Evolutionary conservation across 2,888 invertebrate genomes (phyloP).

Genomic region (Xylota segnis): DNA sequence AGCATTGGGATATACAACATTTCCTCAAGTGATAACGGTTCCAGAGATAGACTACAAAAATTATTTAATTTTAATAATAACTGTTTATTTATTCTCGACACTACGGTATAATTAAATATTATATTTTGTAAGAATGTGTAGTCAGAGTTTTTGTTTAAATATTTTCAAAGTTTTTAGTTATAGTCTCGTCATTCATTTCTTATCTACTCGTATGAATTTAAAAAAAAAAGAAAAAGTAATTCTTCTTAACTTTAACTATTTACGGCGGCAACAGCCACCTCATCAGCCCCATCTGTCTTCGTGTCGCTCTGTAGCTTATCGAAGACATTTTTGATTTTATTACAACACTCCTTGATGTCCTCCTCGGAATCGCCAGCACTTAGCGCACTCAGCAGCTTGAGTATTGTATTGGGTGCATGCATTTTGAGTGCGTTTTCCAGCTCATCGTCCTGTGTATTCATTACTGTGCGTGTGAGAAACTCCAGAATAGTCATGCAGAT

Average conservation of each 20-base stretch:
- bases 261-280: constrained; percentile 2
- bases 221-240: background rate
- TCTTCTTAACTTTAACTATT: constrained; percentile 54
- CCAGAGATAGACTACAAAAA: background rate
- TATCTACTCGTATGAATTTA: constrained; percentile 48
- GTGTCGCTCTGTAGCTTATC: constrained; percentile 64
- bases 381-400: constrained; percentile 77
- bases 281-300: constrained; percentile 49
- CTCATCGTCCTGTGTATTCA: constrained; percentile 77
- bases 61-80: constrained; percentile 1
- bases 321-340: constrained; percentile 77
- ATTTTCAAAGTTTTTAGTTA: constrained; percentile 15
- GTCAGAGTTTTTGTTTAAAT: constrained; percentile 13
- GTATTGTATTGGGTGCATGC: constrained; percentile 75
- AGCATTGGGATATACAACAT: too few species aligned
- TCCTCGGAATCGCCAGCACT: constrained; percentile 77
- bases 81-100: constrained; percentile 24
- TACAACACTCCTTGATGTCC: constrained; percentile 78
- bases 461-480: constrained; percentile 79
- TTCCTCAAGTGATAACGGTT: too few species aligned
- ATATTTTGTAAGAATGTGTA: constrained; percentile 26
- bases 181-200: constrained; percentile 48
- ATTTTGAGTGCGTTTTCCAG: constrained; percentile 74
- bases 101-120: constrained; percentile 32
- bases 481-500: constrained; percentile 80